A percentile compares a stretch with the other conserved stretches of the same genome.
Evolutionary conservation across 2,113 vertebrate genomes (phyloP).

Genomic region (Elanoides forficatus): DNA sequence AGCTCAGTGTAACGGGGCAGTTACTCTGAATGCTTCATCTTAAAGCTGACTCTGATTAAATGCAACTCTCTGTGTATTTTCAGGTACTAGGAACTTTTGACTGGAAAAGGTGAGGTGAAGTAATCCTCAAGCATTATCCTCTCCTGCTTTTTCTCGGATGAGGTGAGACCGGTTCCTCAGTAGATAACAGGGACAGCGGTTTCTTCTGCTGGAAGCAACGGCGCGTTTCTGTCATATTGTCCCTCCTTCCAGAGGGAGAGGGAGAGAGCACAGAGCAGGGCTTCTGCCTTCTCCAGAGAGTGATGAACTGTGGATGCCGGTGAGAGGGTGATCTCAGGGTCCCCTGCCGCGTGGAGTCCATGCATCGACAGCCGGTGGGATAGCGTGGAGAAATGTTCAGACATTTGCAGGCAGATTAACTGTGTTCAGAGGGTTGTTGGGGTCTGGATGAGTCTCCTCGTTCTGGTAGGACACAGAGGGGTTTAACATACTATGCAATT

Average conservation of each 20-base stretch:
- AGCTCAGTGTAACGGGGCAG: background rate
- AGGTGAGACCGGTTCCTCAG: constrained; percentile 45
- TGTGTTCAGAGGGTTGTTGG: background rate
- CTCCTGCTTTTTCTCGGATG: constrained; percentile 32
- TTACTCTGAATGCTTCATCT: background rate
- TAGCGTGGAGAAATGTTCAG: background rate
- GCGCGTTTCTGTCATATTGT: background rate
- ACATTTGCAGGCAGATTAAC: background rate
- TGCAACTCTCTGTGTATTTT: background rate
- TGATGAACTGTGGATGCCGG: background rate
- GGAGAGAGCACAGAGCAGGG: background rate
- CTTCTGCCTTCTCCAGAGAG: background rate
- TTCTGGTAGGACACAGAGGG: background rate
- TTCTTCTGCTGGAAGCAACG: constrained; percentile 13
- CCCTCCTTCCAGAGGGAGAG: background rate
- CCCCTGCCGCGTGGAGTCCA: background rate
- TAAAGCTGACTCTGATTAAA: background rate
- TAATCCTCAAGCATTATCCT: background rate
- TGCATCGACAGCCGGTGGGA: background rate
- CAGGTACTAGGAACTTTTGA: constrained; percentile 14
- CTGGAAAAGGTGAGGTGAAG: background rate
- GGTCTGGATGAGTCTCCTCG: background rate
- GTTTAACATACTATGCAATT: constrained; percentile 59
- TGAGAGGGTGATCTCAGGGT: background rate
- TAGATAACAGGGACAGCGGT: constrained; percentile 32